phyloP scores from a whole-genome alignment of 92 coral and sea anemone genomes.

The Heliopora coerulea region DNA sequence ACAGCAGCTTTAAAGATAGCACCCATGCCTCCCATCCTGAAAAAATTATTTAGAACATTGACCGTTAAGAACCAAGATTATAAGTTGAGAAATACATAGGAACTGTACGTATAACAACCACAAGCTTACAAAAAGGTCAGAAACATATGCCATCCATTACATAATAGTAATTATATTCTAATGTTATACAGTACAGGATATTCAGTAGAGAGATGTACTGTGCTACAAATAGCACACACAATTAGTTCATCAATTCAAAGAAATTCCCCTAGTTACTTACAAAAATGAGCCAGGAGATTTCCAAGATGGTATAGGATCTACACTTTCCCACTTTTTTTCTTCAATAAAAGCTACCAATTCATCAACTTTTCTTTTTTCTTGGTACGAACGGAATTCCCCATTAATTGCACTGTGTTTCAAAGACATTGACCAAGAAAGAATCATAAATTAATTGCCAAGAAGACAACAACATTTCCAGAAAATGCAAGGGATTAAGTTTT shows the following conservation, averaged over 20 bases:
- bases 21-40: conserved; percentile 82
- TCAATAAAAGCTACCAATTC: conserved; percentile 66
- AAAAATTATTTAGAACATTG: background rate
- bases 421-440: too few species aligned
- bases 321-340: conserved; percentile 75
- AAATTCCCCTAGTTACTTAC: too few species aligned
- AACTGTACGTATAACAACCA: too few species aligned
- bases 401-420: conserved; percentile 50
- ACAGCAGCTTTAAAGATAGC: conserved; percentile 75
- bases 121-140: too few species aligned
- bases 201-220: too few species aligned
- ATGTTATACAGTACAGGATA: too few species aligned
- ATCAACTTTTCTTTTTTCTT: conserved; percentile 71
- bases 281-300: conserved; percentile 82
- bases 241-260: too few species aligned
- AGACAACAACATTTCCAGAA: too few species aligned
- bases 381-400: conserved; percentile 79
- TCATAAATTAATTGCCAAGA: background rate
- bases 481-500: too few species aligned
- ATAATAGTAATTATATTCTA: too few species aligned
- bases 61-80: background rate
- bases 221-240: too few species aligned
- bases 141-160: too few species aligned
- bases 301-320: conserved; percentile 85
- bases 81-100: background rate